These are phyloP conservation scores for Morone chrysops DNA, from an alignment of 2,113 vertebrate genomes.

Conservation along the genomic window DNA sequence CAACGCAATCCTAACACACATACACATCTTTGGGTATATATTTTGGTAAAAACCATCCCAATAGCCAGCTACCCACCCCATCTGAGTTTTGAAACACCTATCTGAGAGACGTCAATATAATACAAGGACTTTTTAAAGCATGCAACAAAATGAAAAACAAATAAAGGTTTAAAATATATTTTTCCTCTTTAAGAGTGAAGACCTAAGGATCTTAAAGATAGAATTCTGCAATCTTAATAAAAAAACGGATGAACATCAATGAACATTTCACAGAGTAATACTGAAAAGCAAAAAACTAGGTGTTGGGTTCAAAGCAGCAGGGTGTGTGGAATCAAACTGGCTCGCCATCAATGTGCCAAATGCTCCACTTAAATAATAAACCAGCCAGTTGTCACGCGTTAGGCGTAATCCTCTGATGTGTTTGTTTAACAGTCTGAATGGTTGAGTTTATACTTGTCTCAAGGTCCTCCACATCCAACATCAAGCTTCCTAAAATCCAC, in stretches of 20 bases:
- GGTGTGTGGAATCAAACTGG: constrained; percentile 51
- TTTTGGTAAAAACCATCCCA: constrained; percentile 68
- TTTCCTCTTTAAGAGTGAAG: constrained; percentile 92
- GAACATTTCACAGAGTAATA: constrained; percentile 84
- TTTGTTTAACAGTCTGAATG: constrained; percentile 37
- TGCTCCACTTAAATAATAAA: constrained; percentile 29
- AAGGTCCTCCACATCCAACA: constrained; percentile 19
- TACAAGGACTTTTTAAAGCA: constrained; percentile 81
- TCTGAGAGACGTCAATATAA: constrained; percentile 73
- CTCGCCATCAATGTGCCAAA: constrained; percentile 47
- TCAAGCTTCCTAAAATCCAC: constrained; percentile 35
- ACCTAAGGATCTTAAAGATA: constrained; percentile 88
- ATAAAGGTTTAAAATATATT: constrained; percentile 75
- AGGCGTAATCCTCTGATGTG: constrained; percentile 8
- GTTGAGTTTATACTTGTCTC: constrained; percentile 20
- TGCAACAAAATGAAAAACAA: constrained; percentile 78
- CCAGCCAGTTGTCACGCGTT: constrained; percentile 22
- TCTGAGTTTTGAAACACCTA: constrained; percentile 74
- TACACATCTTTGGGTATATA: constrained; percentile 80
- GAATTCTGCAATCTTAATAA: constrained; percentile 78
- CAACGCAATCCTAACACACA: constrained; percentile 81
- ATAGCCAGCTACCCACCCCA: constrained; percentile 66
- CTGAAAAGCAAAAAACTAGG: constrained; percentile 72
- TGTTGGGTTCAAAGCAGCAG: constrained; percentile 66
- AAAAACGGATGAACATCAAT: constrained; percentile 67